Percentiles rank a stretch among this genome's conserved stretches.
Evolutionary conservation across 2,888 invertebrate species (phyloP).

Genomic region (Lasiommata megera): DNA sequence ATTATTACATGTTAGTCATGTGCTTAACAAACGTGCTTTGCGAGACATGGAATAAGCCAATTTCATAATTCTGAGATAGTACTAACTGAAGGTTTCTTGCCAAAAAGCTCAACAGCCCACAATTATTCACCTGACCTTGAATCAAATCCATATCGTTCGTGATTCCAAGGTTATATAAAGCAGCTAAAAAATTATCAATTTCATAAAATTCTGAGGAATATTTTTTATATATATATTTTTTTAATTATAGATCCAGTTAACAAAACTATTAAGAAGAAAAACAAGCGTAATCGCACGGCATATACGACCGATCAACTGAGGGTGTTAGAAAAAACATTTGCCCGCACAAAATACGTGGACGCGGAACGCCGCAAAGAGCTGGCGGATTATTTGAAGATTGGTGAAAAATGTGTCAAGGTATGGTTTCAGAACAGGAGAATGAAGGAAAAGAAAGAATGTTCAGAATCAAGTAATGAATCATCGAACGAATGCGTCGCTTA

Average conservation of each 20-base stretch:
- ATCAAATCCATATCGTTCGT: too few species aligned
- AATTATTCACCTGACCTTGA: too few species aligned
- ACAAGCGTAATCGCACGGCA: slow-evolving; percentile 86
- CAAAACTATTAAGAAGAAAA: slow-evolving; percentile 53
- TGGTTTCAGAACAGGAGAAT: slow-evolving; percentile 93
- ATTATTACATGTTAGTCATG: too few species aligned
- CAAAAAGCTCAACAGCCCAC: too few species aligned
- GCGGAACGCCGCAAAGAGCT: slow-evolving; percentile 84
- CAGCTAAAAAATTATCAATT: too few species aligned
- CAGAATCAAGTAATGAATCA: slow-evolving; percentile 50
- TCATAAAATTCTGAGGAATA: too few species aligned
- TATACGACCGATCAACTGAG: slow-evolving; percentile 87
- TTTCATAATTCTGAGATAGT: too few species aligned
- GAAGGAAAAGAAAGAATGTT: slow-evolving; percentile 83
- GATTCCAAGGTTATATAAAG: too few species aligned
- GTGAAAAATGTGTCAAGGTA: slow-evolving; percentile 88
- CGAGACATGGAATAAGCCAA: too few species aligned
- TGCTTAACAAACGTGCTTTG: too few species aligned
- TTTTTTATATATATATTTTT: too few species aligned
- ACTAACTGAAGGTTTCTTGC: too few species aligned
- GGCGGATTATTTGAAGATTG: slow-evolving; percentile 82
- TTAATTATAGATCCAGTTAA: slow-evolving; percentile 39
- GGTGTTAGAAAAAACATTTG: slow-evolving; percentile 78
- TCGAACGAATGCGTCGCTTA: slow-evolving; percentile 30
- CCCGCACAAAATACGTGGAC: slow-evolving; percentile 83